Percentiles rank a stretch among this genome's conserved stretches.
These are phyloP conservation scores for Phthorimaea operculella DNA, from an alignment of 1,140 invertebrate species.

Conservation along the genomic window DNA sequence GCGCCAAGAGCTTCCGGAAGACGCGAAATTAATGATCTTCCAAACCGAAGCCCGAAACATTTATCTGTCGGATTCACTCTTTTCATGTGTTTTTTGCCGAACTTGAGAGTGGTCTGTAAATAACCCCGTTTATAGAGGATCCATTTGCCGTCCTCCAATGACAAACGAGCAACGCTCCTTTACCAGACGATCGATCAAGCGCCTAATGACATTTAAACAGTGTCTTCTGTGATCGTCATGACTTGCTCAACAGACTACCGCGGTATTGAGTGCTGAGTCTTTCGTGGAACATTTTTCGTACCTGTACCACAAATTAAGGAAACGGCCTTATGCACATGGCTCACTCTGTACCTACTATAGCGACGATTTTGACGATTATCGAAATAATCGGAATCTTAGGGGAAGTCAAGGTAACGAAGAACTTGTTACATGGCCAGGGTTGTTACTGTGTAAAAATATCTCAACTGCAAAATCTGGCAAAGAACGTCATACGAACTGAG, in stretches of 20 bases:
- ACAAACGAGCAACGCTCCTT: conserved; percentile 3
- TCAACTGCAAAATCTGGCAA: too few species aligned
- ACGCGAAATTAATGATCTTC: conserved; percentile 5
- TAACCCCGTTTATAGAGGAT: conserved; percentile 4
- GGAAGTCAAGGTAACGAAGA: too few species aligned
- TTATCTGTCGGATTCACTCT: conserved; percentile 5
- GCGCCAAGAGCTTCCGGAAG: neutral
- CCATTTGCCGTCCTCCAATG: conserved; percentile 1
- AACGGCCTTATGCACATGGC: too few species aligned
- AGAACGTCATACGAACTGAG: too few species aligned
- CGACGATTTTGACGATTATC: too few species aligned
- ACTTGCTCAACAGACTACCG: neutral
- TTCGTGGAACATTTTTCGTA: too few species aligned
- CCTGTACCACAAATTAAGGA: too few species aligned
- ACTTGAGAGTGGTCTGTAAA: conserved; percentile 4
- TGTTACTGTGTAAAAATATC: too few species aligned
- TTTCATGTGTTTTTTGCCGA: conserved; percentile 4
- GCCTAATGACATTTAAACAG: conserved; percentile 5
- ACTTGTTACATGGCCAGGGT: too few species aligned
- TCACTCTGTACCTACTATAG: too few species aligned
- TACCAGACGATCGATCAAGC: neutral
- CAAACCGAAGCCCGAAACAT: conserved; percentile 4
- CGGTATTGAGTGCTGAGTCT: too few species aligned
- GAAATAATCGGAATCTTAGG: too few species aligned
- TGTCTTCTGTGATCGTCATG: neutral